Percentiles rank a stretch among this genome's conserved stretches.
Evolutionary conservation across 2,797 vertebrate genomes (phyloP).

Genomic region (Hemitrygon akajei): DNA sequence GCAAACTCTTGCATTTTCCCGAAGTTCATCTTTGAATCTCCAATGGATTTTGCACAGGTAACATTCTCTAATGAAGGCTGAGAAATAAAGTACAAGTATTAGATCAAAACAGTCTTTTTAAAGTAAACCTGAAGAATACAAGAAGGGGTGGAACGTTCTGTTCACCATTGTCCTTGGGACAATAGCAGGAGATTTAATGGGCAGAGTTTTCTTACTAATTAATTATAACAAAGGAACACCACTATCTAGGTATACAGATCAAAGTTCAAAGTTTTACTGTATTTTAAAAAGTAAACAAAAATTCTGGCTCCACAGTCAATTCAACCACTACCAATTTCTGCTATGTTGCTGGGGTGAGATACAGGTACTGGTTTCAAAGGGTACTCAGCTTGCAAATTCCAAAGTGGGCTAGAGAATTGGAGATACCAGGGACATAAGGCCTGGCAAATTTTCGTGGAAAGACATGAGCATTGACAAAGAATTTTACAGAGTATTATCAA

Average conservation of each 20-base stretch:
- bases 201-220: not conserved
- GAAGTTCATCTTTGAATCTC: conserved; percentile 32
- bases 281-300: not conserved
- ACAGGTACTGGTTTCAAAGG: not conserved
- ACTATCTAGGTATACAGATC: too few species aligned
- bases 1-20: conserved; percentile 30
- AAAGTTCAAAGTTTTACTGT: not conserved
- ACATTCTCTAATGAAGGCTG: conserved; percentile 26
- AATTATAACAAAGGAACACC: not conserved
- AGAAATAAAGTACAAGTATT: not conserved
- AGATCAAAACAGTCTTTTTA: not conserved
- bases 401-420: not conserved
- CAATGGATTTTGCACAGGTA: conserved; percentile 29
- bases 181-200: not conserved
- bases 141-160: not conserved
- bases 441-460: not conserved
- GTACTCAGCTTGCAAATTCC: not conserved
- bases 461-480: not conserved
- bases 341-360: not conserved
- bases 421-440: not conserved
- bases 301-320: not conserved
- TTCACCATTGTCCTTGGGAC: not conserved
- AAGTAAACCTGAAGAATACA: not conserved
- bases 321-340: not conserved
- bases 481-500: not conserved